Percentiles rank a stretch among this genome's conserved stretches.
These are phyloP conservation scores for Colinus virginianus DNA, from an alignment of 2,113 vertebrate species.

Conservation along the genomic window DNA sequence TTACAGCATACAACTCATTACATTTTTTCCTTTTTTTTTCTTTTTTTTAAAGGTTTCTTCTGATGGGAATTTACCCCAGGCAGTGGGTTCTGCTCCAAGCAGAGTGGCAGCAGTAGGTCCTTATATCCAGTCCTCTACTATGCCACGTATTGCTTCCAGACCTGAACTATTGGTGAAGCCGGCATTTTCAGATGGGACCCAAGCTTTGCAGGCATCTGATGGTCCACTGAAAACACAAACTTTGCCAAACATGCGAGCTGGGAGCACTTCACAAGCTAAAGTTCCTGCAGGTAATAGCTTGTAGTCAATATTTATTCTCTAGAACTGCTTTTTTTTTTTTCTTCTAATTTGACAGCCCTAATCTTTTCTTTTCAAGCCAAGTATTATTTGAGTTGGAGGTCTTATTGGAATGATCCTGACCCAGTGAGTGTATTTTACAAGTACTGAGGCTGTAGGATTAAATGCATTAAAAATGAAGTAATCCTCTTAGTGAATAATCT, in stretches of 20 bases:
- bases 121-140: slow-evolving; percentile 95
- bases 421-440: neutral
- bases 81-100: slow-evolving; percentile 81
- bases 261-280: slow-evolving; percentile 72
- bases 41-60: slow-evolving; percentile 79
- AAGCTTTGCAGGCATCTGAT: slow-evolving; percentile 82
- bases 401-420: neutral
- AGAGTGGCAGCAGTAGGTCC: slow-evolving; percentile 96
- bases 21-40: neutral
- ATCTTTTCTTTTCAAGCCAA: neutral
- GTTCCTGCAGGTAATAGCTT: slow-evolving; percentile 49
- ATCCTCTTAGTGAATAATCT: neutral
- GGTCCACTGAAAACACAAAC: slow-evolving; percentile 80
- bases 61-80: slow-evolving; percentile 82
- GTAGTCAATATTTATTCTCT: neutral
- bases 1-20: neutral
- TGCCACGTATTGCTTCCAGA: slow-evolving; percentile 88
- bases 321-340: neutral
- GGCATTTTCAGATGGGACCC: slow-evolving; percentile 84
- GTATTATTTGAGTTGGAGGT: neutral
- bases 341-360: neutral
- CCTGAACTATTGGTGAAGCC: slow-evolving; percentile 92
- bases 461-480: neutral
- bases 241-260: slow-evolving; percentile 80
- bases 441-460: neutral